Conservation (phyloP, 2,888 invertebrate species). For the Noctua fimbriata region DNA sequence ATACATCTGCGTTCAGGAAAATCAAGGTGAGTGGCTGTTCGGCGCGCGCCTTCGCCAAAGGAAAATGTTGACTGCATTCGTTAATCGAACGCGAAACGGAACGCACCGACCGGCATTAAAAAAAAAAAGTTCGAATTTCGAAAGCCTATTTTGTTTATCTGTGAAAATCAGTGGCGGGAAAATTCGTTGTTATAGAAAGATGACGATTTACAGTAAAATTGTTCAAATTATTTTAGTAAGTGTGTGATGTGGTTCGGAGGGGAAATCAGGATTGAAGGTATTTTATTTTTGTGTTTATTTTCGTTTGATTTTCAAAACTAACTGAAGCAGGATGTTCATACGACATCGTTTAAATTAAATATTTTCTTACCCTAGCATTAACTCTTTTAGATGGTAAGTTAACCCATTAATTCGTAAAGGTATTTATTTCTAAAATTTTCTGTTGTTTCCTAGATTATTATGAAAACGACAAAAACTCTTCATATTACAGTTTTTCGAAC, state of each 20-base stretch:
- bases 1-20: constrained; percentile 72
- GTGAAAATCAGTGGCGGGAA: constrained; percentile 60
- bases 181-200: constrained; percentile 69
- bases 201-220: constrained; percentile 89
- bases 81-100: constrained; percentile 74
- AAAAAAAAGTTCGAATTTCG: constrained; percentile 47
- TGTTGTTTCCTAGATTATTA: neutral
- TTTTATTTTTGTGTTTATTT: constrained; percentile 44
- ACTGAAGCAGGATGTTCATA: neutral
- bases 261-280: constrained; percentile 70
- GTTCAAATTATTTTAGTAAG: constrained; percentile 88
- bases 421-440: neutral
- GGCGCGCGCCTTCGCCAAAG: constrained; percentile 66
- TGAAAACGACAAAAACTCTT: neutral
- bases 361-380: neutral
- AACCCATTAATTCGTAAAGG: neutral
- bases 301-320: neutral
- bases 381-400: neutral
- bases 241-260: constrained; percentile 77
- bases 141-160: constrained; percentile 55
- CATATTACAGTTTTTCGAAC: neutral
- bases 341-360: neutral
- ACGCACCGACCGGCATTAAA: constrained; percentile 70
- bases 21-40: constrained; percentile 81
- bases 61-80: constrained; percentile 80